Conservation (phyloP, 92 coral and sea anemone genomes). For the Paramuricea clavata region DNA sequence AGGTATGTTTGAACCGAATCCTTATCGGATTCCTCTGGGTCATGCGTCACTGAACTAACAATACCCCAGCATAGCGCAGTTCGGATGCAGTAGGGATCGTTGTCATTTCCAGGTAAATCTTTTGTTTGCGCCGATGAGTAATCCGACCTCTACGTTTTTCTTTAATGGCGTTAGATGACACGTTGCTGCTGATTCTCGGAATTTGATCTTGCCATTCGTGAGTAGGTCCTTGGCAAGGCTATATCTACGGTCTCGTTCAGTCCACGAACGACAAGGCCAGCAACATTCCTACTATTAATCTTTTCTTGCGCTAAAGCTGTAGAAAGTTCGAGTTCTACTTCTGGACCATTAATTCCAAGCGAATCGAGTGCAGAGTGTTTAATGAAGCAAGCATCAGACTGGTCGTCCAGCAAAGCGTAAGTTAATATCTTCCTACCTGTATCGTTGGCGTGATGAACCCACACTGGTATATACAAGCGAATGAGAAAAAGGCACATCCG, state of each 20-base stretch:
- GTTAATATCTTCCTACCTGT: not conserved
- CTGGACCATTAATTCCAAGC: not conserved
- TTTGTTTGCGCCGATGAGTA: slow-evolving; percentile 59
- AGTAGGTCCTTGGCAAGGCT: not conserved
- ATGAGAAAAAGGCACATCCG: too few species aligned
- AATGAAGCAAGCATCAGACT: not conserved
- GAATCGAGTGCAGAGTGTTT: not conserved
- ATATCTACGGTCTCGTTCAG: not conserved
- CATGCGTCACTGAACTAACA: not conserved
- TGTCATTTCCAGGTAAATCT: too few species aligned
- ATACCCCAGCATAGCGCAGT: not conserved
- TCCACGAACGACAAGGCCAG: not conserved
- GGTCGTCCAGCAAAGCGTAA: not conserved
- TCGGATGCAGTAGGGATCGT: too few species aligned
- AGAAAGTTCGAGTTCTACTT: not conserved
- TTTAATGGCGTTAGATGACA: slow-evolving; percentile 29
- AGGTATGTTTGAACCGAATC: not conserved
- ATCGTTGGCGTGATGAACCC: not conserved
- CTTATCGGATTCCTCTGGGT: not conserved
- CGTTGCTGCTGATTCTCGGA: not conserved
- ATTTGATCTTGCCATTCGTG: not conserved
- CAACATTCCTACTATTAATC: too few species aligned
- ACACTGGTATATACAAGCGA: not conserved
- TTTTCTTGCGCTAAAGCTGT: too few species aligned
- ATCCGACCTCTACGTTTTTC: slow-evolving; percentile 40